phyloP scores from a whole-genome alignment of 2,113 vertebrate genomes.

The Monopterus albus region DNA sequence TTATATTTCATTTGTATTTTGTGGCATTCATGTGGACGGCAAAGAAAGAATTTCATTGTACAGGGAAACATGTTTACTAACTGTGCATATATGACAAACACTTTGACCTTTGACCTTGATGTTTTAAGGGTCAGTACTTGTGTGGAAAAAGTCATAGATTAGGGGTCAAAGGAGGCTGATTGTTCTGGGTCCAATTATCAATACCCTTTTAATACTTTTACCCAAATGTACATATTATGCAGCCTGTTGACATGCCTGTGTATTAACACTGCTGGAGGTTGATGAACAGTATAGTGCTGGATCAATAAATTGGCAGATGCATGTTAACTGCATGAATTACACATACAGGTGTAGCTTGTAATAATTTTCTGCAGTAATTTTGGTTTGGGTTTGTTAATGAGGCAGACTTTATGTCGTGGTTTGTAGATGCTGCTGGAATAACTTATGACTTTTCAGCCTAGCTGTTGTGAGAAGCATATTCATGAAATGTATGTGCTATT shows the following conservation, averaged over 20 bases:
- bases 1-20: too few relatives aligned
- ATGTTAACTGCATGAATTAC: constrained; percentile 43
- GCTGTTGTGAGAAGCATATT: background rate
- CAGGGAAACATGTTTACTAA: too few relatives aligned
- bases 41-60: too few relatives aligned
- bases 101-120: too few relatives aligned
- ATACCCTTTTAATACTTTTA: constrained; percentile 36
- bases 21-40: too few relatives aligned
- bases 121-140: constrained; percentile 48
- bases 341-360: constrained; percentile 17
- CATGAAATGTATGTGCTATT: constrained; percentile 38
- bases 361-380: constrained; percentile 15
- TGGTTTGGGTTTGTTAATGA: constrained; percentile 3
- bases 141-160: constrained; percentile 35
- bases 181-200: constrained; percentile 61
- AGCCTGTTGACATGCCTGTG: constrained; percentile 13
- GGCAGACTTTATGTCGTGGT: background rate
- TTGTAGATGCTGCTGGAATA: background rate
- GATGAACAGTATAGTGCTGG: constrained; percentile 34
- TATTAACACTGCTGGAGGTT: constrained; percentile 44
- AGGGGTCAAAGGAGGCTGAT: constrained; percentile 45
- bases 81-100: too few relatives aligned
- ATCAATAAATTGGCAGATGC: constrained; percentile 61
- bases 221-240: constrained; percentile 26
- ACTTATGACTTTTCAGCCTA: background rate